phyloP scores from a whole-genome alignment of 2,113 vertebrate species.

The Lepus europaeus region DNA sequence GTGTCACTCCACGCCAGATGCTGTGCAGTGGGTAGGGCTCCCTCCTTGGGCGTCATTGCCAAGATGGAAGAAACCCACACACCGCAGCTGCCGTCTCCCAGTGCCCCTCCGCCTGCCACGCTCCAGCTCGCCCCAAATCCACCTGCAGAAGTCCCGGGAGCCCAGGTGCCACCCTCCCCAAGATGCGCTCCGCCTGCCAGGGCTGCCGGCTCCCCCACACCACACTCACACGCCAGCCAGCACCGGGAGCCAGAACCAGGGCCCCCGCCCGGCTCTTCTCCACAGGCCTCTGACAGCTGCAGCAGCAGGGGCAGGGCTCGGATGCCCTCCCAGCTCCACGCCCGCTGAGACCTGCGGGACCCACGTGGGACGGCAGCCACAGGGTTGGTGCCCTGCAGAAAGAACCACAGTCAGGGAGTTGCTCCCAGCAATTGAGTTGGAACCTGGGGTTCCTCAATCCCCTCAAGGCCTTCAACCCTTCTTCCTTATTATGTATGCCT shows the following conservation, averaged over 20 bases:
- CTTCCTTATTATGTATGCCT: not conserved
- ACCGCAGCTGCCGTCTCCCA: not conserved
- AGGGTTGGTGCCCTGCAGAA: not conserved
- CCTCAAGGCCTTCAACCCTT: not conserved
- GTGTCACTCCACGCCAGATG: too few species aligned
- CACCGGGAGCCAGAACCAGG: not conserved
- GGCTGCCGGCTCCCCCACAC: not conserved
- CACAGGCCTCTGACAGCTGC: accelerated
- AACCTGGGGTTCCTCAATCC: not conserved
- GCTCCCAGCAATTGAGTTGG: not conserved
- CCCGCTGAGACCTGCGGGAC: not conserved
- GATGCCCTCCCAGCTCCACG: not conserved
- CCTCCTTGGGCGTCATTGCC: not conserved
- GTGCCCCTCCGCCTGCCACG: not conserved
- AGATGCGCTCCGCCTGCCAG: not conserved
- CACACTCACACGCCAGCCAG: not conserved
- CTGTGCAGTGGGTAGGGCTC: not conserved
- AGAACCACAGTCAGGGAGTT: not conserved
- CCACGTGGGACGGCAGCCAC: not conserved
- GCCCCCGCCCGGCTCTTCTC: not conserved
- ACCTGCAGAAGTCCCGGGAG: not conserved
- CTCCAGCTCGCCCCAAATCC: not conserved
- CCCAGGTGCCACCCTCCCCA: not conserved
- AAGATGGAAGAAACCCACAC: not conserved
- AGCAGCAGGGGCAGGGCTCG: not conserved